Conservation (phyloP, 2,888 invertebrate species). For the Drosophila testacea region DNA sequence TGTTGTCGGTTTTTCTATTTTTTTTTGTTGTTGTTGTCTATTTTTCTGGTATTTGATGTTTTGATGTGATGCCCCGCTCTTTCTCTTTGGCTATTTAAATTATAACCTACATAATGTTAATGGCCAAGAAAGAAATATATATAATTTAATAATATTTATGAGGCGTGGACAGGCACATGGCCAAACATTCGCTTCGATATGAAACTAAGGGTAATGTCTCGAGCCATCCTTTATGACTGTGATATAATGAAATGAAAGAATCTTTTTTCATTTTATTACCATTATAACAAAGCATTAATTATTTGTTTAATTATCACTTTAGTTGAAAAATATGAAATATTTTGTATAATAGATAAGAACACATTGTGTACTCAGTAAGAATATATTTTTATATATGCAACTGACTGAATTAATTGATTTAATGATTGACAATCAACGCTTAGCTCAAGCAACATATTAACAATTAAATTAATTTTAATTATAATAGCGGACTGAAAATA, state of each 20-base stretch:
- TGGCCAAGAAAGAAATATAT: slow-evolving; percentile 70
- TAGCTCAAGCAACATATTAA: too few species aligned
- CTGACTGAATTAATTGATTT: not conserved
- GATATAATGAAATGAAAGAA: slow-evolving; percentile 20
- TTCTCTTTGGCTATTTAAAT: slow-evolving; percentile 66
- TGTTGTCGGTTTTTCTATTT: slow-evolving; percentile 31
- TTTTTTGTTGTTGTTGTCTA: slow-evolving; percentile 40
- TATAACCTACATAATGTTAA: slow-evolving; percentile 79
- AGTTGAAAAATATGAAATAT: slow-evolving; percentile 10
- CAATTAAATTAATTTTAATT: too few species aligned
- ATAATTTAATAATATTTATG: slow-evolving; percentile 78
- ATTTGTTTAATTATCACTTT: slow-evolving; percentile 39
- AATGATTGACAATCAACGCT: not conserved
- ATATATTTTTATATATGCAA: not conserved
- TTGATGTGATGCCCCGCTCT: slow-evolving; percentile 53
- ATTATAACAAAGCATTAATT: slow-evolving; percentile 33
- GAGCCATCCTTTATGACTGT: slow-evolving; percentile 32
- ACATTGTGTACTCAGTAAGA: not conserved
- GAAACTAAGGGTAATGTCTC: slow-evolving; percentile 15
- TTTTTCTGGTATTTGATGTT: slow-evolving; percentile 56
- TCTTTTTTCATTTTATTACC: slow-evolving; percentile 7
- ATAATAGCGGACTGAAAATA: too few species aligned
- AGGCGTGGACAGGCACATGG: slow-evolving; percentile 77
- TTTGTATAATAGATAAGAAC: not conserved
- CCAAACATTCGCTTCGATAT: slow-evolving; percentile 46